phyloP scores from a whole-genome alignment of 2,888 invertebrate genomes.

The Acanthosepion esculentum region DNA sequence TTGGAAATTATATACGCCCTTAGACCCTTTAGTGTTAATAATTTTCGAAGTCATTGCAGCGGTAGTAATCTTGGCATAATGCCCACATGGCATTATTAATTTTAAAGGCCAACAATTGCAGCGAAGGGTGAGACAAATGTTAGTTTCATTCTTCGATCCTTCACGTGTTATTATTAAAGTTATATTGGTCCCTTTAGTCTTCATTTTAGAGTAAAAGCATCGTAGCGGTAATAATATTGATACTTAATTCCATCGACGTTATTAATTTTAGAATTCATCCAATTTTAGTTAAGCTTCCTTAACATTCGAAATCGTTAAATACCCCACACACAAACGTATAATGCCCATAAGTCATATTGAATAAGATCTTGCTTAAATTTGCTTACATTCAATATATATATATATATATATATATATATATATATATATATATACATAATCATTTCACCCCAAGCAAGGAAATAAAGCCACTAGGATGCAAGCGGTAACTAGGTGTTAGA shows the following conservation, averaged over 20 bases:
- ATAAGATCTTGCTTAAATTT: too few species aligned
- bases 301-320: not conserved
- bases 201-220: not conserved
- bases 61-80: not conserved
- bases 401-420: too few species aligned
- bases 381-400: too few species aligned
- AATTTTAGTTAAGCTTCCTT: not conserved
- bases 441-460: too few species aligned
- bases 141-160: not conserved
- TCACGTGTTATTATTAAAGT: not conserved
- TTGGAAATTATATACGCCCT: not conserved
- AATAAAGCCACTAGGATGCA: too few species aligned
- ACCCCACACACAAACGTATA: too few species aligned
- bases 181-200: not conserved
- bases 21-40: not conserved
- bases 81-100: not conserved
- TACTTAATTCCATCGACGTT: not conserved
- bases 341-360: too few species aligned
- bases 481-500: too few species aligned
- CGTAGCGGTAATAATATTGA: not conserved
- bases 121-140: not conserved
- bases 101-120: not conserved
- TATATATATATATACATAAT: too few species aligned
- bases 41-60: conserved; percentile 4
- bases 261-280: not conserved